phyloP scores from a whole-genome alignment of 92 coral and sea anemone genomes.

The Epizoanthus stellaris region DNA sequence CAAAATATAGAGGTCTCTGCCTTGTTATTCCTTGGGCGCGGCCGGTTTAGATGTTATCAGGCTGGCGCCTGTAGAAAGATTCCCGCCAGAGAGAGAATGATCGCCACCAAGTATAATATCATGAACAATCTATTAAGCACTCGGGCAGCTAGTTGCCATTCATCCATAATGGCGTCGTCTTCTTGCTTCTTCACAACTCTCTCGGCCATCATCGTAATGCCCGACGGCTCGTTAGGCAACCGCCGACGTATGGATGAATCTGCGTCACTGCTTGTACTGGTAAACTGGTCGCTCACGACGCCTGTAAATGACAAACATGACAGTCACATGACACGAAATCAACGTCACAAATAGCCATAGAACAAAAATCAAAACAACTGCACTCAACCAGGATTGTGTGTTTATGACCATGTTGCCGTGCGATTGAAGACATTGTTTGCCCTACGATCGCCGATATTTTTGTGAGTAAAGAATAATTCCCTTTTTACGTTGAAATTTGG shows the following conservation, averaged over 20 bases:
- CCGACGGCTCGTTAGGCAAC: conserved; percentile 66
- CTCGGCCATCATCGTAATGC: conserved; percentile 80
- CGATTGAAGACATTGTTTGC: too few species aligned
- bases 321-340: not conserved
- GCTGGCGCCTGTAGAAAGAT: conserved; percentile 74
- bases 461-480: too few species aligned
- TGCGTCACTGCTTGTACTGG: not conserved
- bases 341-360: not conserved
- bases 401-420: too few species aligned
- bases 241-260: conserved; percentile 41
- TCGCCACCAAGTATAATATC: conserved; percentile 69
- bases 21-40: conserved; percentile 62
- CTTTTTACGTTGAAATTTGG: too few species aligned
- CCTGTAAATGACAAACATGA: not conserved
- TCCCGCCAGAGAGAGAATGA: conserved; percentile 67
- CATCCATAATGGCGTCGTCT: conserved; percentile 74
- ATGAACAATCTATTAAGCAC: conserved; percentile 81
- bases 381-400: too few species aligned
- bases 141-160: conserved; percentile 94
- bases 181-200: conserved; percentile 71
- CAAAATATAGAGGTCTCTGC: not conserved
- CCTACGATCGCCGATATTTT: too few species aligned
- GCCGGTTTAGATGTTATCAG: conserved; percentile 48
- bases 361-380: too few species aligned
- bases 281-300: not conserved